Conservation (phyloP, 37 sponge, comb jelly and placozoan genomes). For the Petrosia ficiformis region DNA sequence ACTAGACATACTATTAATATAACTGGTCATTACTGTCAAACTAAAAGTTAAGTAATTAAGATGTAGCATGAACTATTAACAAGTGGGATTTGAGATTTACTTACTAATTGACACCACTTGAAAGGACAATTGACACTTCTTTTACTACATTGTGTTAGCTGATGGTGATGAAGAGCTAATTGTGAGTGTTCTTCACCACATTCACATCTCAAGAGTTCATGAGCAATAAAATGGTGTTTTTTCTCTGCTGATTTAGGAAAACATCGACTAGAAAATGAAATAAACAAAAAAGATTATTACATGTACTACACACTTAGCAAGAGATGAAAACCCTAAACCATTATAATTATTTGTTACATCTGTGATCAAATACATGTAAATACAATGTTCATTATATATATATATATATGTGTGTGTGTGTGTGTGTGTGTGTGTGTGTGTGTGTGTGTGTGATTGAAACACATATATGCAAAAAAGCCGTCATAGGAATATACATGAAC, state of each 20-base stretch:
- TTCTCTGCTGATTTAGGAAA: conserved; percentile 56
- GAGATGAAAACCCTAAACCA: too few relatives aligned
- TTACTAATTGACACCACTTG: conserved; percentile 74
- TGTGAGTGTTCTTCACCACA: conserved; percentile 61
- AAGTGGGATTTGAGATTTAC: too few relatives aligned
- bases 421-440: too few relatives aligned
- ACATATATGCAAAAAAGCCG: not conserved
- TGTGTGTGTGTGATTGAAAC: not conserved
- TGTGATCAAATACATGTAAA: too few relatives aligned
- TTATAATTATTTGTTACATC: too few relatives aligned
- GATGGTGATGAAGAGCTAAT: conserved; percentile 56
- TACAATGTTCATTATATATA: too few relatives aligned
- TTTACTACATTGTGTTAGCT: conserved; percentile 41
- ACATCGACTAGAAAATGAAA: conserved; percentile 19
- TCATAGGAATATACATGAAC: conserved; percentile 10
- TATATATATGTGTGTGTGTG: too few relatives aligned
- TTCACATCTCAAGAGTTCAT: conserved; percentile 45
- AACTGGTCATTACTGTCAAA: too few relatives aligned
- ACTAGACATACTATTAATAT: too few relatives aligned
- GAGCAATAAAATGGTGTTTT: conserved; percentile 60
- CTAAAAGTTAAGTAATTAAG: too few relatives aligned
- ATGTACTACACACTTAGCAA: too few relatives aligned
- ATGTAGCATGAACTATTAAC: too few relatives aligned
- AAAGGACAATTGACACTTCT: conserved; percentile 54
- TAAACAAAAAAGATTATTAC: not conserved